Conservation (phyloP, 2,113 vertebrate genomes). For the Rhinichthys klamathensis region DNA sequence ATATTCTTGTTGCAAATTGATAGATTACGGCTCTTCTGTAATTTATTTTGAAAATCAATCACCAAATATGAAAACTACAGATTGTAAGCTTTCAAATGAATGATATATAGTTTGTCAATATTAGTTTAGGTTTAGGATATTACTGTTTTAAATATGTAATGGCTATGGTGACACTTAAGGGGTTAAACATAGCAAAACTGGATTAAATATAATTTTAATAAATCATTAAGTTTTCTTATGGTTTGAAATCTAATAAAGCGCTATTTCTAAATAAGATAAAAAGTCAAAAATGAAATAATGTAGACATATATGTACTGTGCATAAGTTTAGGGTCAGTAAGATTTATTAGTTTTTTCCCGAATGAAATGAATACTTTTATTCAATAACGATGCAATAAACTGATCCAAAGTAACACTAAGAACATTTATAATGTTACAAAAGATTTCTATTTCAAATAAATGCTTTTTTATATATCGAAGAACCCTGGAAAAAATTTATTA, state of each 20-base stretch:
- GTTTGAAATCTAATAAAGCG: not conserved
- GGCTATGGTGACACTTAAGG: too few species aligned
- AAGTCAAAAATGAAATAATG: not conserved
- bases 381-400: not conserved
- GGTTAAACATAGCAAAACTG: not conserved
- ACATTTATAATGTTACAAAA: not conserved
- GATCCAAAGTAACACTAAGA: not conserved
- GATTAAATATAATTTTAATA: not conserved
- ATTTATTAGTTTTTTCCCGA: not conserved
- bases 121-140: too few species aligned
- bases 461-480: not conserved
- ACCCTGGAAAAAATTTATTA: not conserved
- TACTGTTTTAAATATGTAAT: too few species aligned
- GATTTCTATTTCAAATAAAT: not conserved
- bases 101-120: too few species aligned
- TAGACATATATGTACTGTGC: not conserved
- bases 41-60: too few species aligned
- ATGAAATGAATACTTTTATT: not conserved
- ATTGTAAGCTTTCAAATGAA: too few species aligned
- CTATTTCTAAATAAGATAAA: not conserved
- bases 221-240: not conserved
- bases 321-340: not conserved
- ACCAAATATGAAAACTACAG: too few species aligned
- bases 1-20: too few species aligned
- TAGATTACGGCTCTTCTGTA: too few species aligned